Evolutionary conservation across 2,797 vertebrate genomes (phyloP).

Genomic region (Amblyraja radiata): DNA sequence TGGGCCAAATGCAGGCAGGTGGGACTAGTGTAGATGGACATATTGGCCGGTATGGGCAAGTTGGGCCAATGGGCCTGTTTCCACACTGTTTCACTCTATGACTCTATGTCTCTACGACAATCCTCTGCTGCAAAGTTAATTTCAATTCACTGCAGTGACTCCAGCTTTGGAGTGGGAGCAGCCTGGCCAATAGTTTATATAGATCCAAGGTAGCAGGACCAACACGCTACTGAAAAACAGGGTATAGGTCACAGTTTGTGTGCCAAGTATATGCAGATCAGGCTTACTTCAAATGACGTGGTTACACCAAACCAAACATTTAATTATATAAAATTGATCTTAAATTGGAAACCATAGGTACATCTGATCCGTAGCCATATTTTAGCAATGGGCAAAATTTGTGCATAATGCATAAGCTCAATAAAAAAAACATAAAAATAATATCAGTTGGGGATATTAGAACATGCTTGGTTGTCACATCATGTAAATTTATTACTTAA

Average conservation of each 20-base stretch:
- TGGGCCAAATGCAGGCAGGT: too few relatives aligned
- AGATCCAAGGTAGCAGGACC: too few relatives aligned
- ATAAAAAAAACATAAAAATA: constrained; percentile 25
- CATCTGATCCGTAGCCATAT: background rate
- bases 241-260: background rate
- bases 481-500: constrained; percentile 1
- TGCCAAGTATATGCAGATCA: background rate
- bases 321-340: background rate
- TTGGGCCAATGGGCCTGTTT: too few relatives aligned
- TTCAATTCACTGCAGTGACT: too few relatives aligned
- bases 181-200: too few relatives aligned
- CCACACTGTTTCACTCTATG: too few relatives aligned
- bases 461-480: background rate
- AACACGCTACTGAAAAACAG: too few relatives aligned
- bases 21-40: too few relatives aligned
- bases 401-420: background rate
- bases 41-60: too few relatives aligned
- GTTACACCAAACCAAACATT: background rate
- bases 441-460: background rate
- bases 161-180: too few relatives aligned
- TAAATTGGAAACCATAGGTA: background rate
- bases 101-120: too few relatives aligned
- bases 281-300: background rate
- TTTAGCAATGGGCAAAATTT: background rate
- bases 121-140: too few relatives aligned